These are phyloP conservation scores for Heliconius himera DNA, from an alignment of 1,140 invertebrate species.

Conservation along the genomic window DNA sequence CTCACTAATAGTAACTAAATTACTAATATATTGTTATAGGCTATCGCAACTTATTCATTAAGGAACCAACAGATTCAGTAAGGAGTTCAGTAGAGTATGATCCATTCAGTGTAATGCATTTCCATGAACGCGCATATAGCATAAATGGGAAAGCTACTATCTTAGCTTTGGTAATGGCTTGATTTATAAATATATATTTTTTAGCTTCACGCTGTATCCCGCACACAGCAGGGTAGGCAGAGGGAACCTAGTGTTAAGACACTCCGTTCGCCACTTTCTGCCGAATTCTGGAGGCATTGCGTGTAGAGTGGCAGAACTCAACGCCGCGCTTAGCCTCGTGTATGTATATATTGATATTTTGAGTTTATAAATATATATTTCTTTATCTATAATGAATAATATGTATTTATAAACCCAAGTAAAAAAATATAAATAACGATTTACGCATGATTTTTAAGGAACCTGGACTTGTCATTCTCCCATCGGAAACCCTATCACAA, in stretches of 20 bases:
- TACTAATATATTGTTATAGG: constrained; percentile 56
- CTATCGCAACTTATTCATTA: constrained; percentile 85
- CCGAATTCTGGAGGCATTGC: too few relatives aligned
- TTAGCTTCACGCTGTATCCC: too few relatives aligned
- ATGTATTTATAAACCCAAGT: neutral
- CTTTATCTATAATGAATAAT: neutral
- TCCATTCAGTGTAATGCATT: constrained; percentile 92
- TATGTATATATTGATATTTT: too few relatives aligned
- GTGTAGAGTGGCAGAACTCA: too few relatives aligned
- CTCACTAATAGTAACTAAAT: neutral
- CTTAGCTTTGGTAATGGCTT: constrained; percentile 82
- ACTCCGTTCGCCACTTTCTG: too few relatives aligned
- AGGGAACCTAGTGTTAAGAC: too few relatives aligned
- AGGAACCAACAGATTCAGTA: constrained; percentile 73
- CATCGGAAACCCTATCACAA: constrained; percentile 55
- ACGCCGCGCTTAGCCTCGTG: too few relatives aligned
- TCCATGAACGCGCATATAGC: constrained; percentile 88
- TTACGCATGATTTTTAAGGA: constrained; percentile 38
- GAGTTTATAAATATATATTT: too few relatives aligned
- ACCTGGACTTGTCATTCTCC: constrained; percentile 53
- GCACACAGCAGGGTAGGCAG: too few relatives aligned
- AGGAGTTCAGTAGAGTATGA: constrained; percentile 86
- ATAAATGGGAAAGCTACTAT: constrained; percentile 88
- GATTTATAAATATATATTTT: neutral
- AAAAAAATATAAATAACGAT: neutral